These are phyloP conservation scores for Clarias platycephalus DNA, from an alignment of 2,797 vertebrate species.

Conservation along the genomic window DNA sequence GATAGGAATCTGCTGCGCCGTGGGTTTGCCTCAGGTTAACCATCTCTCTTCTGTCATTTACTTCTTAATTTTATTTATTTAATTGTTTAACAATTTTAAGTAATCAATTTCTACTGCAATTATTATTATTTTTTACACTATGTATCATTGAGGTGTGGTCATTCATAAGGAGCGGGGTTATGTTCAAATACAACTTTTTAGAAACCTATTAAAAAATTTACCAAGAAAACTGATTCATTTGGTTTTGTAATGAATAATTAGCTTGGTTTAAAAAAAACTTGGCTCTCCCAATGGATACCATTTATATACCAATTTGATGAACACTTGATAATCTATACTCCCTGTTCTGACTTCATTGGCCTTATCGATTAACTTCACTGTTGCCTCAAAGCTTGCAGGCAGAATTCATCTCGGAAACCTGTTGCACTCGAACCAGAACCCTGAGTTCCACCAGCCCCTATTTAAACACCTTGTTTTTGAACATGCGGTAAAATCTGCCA, in stretches of 20 bases:
- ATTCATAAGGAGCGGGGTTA: not conserved
- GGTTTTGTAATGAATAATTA: not conserved
- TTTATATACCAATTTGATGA: no score
- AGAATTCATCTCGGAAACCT: not conserved
- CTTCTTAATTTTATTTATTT: not conserved
- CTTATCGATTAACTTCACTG: not conserved
- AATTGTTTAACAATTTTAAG: not conserved
- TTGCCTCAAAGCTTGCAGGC: not conserved
- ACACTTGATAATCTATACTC: not conserved
- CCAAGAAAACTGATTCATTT: no score
- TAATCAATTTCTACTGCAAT: not conserved
- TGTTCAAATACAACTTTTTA: not conserved
- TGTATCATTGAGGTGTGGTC: not conserved
- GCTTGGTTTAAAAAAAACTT: not conserved
- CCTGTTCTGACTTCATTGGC: no score
- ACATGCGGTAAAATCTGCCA: not conserved
- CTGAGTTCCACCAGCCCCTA: not conserved
- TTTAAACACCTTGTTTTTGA: not conserved
- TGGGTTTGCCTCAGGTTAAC: slow-evolving; percentile 87
- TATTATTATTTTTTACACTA: not conserved
- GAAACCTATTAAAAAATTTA: not conserved
- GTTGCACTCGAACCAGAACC: not conserved
- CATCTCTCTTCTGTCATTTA: not conserved
- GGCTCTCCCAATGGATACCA: no score
- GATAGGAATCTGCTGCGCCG: slow-evolving; percentile 77